A percentile compares a stretch with the other conserved stretches of the same genome.
phyloP scores from a whole-genome alignment of 2,113 vertebrate genomes.

The Lagopus leucura region DNA sequence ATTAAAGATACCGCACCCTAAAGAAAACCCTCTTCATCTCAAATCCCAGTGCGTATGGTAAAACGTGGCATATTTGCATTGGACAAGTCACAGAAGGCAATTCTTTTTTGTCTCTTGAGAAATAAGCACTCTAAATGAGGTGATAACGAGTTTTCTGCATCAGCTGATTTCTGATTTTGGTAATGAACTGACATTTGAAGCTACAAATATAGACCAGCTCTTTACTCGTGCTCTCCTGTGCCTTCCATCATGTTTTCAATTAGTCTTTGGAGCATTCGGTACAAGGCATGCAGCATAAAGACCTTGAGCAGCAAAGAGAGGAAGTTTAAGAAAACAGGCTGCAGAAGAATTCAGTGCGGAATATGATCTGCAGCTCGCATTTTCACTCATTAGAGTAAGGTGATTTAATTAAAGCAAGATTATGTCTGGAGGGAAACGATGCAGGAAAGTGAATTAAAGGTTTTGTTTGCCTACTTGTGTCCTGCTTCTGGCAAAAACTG shows the following conservation, averaged over 20 bases:
- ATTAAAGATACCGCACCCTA: background rate
- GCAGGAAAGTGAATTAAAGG: background rate
- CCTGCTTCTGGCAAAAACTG: background rate
- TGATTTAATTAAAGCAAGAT: slow-evolving; percentile 29
- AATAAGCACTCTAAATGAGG: slow-evolving; percentile 54
- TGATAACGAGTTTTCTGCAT: slow-evolving; percentile 43
- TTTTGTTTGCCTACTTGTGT: background rate
- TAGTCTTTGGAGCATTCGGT: background rate
- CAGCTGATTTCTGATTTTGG: slow-evolving; percentile 62
- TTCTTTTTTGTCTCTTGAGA: slow-evolving; percentile 46
- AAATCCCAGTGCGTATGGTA: background rate
- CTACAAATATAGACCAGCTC: slow-evolving; percentile 51
- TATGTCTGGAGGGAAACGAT: background rate
- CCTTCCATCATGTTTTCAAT: slow-evolving; percentile 39
- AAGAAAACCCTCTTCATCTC: slow-evolving; percentile 13
- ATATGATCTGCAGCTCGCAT: background rate
- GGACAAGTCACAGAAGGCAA: background rate
- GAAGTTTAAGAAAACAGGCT: background rate
- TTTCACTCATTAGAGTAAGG: background rate
- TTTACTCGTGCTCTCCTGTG: slow-evolving; percentile 35
- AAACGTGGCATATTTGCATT: background rate
- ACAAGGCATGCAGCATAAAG: background rate
- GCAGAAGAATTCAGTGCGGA: background rate
- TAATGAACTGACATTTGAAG: slow-evolving; percentile 65
- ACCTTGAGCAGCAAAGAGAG: background rate